These are phyloP conservation scores for Pseudochromis fuscus DNA, from an alignment of 2,797 vertebrate genomes.

Conservation along the genomic window DNA sequence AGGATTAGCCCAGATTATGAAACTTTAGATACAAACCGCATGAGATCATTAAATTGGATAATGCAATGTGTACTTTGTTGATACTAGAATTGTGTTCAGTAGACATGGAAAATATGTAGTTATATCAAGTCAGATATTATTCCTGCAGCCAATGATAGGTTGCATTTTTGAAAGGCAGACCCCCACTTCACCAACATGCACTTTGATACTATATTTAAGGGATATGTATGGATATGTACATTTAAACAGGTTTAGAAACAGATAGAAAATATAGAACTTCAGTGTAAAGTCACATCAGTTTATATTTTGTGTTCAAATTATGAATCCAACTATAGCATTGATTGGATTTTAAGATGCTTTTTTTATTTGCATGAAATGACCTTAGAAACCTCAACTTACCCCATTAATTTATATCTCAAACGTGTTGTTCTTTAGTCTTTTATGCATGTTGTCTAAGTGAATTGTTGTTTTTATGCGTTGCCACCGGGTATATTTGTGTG, in stretches of 20 bases:
- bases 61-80: conserved; percentile 15
- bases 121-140: conserved; percentile 12
- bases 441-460: neutral
- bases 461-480: neutral
- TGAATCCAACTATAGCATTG: too few relatives aligned
- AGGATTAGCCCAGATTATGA: conserved; percentile 65
- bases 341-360: too few relatives aligned
- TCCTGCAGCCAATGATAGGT: neutral
- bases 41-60: conserved; percentile 22
- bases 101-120: conserved; percentile 12
- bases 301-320: too few relatives aligned
- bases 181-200: neutral
- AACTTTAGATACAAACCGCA: conserved; percentile 27
- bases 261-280: too few relatives aligned
- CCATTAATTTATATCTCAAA: neutral
- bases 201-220: neutral
- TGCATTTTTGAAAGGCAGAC: neutral
- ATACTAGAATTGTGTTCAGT: neutral
- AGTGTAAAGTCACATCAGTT: too few relatives aligned
- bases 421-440: neutral
- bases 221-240: neutral
- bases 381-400: too few relatives aligned
- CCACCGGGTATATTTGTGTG: neutral
- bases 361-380: too few relatives aligned
- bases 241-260: neutral